Evolutionary conservation across 2,113 vertebrate genomes (phyloP).

Genomic region (Phycodurus eques): DNA sequence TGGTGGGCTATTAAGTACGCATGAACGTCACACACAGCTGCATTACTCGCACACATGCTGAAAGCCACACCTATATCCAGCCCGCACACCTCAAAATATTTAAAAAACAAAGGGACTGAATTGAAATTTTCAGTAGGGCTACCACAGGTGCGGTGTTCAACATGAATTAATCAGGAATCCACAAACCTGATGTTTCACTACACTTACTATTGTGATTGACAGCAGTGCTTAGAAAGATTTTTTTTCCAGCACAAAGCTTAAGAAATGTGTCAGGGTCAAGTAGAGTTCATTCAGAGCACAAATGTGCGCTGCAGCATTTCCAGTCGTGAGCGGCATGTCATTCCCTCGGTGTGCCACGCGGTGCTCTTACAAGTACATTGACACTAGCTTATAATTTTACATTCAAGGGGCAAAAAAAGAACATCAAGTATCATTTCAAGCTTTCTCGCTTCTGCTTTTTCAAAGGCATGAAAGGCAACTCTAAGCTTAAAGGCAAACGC

Average conservation of each 20-base stretch:
- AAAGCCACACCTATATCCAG: constrained; percentile 12
- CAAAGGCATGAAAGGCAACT: not conserved
- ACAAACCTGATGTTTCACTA: constrained; percentile 66
- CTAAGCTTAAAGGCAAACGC: not conserved
- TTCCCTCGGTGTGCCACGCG: constrained; percentile 18
- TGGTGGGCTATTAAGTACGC: constrained; percentile 62
- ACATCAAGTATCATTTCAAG: constrained; percentile 11
- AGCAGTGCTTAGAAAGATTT: constrained; percentile 54
- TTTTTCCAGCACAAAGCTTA: constrained; percentile 47
- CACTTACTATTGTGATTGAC: constrained; percentile 63
- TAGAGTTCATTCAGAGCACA: constrained; percentile 54
- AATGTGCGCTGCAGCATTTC: constrained; percentile 38
- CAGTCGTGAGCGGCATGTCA: constrained; percentile 11
- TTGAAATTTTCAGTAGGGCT: constrained; percentile 60
- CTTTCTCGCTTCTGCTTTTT: not conserved
- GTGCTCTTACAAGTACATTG: constrained; percentile 20
- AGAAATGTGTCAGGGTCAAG: constrained; percentile 61
- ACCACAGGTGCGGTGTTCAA: constrained; percentile 63
- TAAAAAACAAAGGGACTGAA: constrained; percentile 44
- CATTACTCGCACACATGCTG: constrained; percentile 27
- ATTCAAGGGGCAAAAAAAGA: constrained; percentile 3
- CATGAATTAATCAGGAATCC: constrained; percentile 71
- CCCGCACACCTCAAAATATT: constrained; percentile 25
- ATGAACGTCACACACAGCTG: constrained; percentile 51
- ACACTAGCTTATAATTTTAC: constrained; percentile 8